These are phyloP conservation scores for Melitaea cinxia DNA, from an alignment of 1,140 invertebrate species.

Conservation along the genomic window DNA sequence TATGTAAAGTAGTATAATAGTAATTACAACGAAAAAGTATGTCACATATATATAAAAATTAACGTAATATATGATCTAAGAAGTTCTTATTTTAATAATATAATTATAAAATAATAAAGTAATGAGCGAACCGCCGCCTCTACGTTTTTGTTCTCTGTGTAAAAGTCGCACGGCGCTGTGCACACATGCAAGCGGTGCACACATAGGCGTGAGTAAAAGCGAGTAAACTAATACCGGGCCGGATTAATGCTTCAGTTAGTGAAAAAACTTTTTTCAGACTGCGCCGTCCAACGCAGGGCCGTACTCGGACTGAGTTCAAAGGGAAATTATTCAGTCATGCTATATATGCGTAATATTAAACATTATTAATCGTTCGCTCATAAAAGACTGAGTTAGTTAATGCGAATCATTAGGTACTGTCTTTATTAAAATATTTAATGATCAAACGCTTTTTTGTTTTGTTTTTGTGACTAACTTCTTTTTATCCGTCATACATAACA, in stretches of 20 bases:
- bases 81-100: slow-evolving; percentile 31
- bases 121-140: slow-evolving; percentile 49
- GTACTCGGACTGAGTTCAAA: slow-evolving; percentile 52
- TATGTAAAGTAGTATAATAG: too few species aligned
- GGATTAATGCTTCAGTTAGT: slow-evolving; percentile 82
- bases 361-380: slow-evolving; percentile 29
- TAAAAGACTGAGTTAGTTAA: slow-evolving; percentile 22
- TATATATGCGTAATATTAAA: slow-evolving; percentile 43
- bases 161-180: slow-evolving; percentile 69
- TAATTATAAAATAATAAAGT: slow-evolving; percentile 36
- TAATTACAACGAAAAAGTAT: too few species aligned
- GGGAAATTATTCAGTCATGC: slow-evolving; percentile 41
- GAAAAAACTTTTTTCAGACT: slow-evolving; percentile 81
- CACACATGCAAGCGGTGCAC: slow-evolving; percentile 64
- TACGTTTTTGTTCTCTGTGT: slow-evolving; percentile 66
- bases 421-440: slow-evolving; percentile 9
- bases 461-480: background rate
- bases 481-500: too few species aligned
- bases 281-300: slow-evolving; percentile 74
- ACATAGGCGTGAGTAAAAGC: slow-evolving; percentile 69
- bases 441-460: background rate
- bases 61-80: slow-evolving; percentile 24
- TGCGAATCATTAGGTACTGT: slow-evolving; percentile 16
- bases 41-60: background rate
- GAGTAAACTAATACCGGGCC: slow-evolving; percentile 81